phyloP scores from a whole-genome alignment of 2,113 vertebrate genomes.

The Zosterops pallidus region DNA sequence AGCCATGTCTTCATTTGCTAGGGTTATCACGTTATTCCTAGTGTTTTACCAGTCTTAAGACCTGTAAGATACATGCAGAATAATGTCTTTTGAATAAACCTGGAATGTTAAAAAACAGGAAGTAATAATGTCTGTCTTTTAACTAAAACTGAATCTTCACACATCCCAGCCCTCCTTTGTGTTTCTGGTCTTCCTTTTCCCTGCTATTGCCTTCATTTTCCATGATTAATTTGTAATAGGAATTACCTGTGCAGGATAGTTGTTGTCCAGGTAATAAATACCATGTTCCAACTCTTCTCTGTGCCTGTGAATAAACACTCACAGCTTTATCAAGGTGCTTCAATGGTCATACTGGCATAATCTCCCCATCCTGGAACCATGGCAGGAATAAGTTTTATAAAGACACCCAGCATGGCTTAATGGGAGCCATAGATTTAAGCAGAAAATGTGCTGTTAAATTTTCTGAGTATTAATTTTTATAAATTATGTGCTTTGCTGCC shows the following conservation, averaged over 20 bases:
- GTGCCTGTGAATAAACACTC: not conserved
- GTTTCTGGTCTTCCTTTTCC: not conserved
- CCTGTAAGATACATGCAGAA: conserved; percentile 9
- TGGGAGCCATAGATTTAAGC: not conserved
- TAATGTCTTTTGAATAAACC: conserved; percentile 54
- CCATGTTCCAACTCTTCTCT: not conserved
- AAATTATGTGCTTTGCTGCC: not conserved
- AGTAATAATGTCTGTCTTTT: not conserved
- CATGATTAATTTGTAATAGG: not conserved
- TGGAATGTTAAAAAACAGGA: conserved; percentile 23
- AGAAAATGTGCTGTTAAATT: not conserved
- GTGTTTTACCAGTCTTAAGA: conserved; percentile 37
- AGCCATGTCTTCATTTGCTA: conserved; percentile 17
- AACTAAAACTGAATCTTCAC: not conserved
- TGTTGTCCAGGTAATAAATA: not conserved
- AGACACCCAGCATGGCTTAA: not conserved
- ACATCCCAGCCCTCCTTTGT: not conserved
- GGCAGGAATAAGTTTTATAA: not conserved
- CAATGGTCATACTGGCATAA: not conserved
- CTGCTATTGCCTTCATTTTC: not conserved
- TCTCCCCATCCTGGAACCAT: not conserved
- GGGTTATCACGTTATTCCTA: not conserved
- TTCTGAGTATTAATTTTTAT: not conserved
- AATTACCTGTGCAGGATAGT: not conserved
- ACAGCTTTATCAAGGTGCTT: not conserved